phyloP scores from a whole-genome alignment of 1,140 invertebrate species.

The Phortica variegata region DNA sequence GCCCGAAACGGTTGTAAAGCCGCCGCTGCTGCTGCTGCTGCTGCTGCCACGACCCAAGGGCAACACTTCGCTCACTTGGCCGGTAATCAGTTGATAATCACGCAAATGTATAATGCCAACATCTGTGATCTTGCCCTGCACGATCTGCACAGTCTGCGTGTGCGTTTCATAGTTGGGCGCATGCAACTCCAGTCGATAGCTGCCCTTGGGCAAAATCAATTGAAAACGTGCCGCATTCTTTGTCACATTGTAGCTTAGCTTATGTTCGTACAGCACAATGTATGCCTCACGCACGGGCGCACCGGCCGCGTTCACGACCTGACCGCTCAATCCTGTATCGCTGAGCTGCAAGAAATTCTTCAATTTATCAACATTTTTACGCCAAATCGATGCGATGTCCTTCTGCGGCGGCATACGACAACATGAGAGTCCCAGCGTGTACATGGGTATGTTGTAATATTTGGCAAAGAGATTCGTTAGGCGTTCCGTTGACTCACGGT shows the following conservation, averaged over 20 bases:
- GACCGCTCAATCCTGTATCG: conserved; percentile 70
- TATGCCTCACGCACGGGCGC: conserved; percentile 70
- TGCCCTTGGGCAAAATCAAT: conserved; percentile 66
- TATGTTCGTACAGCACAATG: conserved; percentile 65
- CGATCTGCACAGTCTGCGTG: conserved; percentile 51
- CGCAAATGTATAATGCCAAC: conserved; percentile 31
- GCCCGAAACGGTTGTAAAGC: conserved; percentile 57
- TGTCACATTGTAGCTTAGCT: conserved; percentile 63
- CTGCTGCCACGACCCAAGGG: conserved; percentile 11
- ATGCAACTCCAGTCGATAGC: conserved; percentile 63
- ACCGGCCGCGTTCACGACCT: conserved; percentile 66
- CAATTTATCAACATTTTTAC: conserved; percentile 69
- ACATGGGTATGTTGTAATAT: conserved; percentile 61
- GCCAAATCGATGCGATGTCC: conserved; percentile 73
- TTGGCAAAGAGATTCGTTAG: conserved; percentile 63
- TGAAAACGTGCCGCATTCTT: conserved; percentile 70
- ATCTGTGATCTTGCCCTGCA: conserved; percentile 29
- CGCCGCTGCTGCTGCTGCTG: not conserved
- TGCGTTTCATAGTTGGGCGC: conserved; percentile 63
- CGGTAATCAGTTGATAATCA: conserved; percentile 29
- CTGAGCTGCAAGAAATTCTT: conserved; percentile 64
- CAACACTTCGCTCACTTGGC: conserved; percentile 33
- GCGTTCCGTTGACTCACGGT: conserved; percentile 32
- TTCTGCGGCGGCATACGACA: conserved; percentile 74
- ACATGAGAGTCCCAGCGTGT: conserved; percentile 68